These are phyloP conservation scores for Geopemphigus sp. DNA, from an alignment of 1,140 invertebrate genomes.

Conservation along the genomic window DNA sequence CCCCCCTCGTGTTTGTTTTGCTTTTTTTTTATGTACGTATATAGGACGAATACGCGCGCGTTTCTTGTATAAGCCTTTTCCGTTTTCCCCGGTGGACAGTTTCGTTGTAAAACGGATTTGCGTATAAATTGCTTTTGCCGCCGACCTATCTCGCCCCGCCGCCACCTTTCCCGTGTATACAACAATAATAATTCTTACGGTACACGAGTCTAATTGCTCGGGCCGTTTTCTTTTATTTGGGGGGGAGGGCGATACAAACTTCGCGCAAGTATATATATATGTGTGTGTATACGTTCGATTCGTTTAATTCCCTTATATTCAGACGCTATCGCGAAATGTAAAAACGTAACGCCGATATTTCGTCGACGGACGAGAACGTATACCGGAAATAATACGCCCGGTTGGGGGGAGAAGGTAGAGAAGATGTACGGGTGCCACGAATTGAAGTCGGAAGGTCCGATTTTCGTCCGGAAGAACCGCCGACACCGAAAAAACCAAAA, in stretches of 20 bases:
- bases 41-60: not conserved
- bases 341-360: too few relatives aligned
- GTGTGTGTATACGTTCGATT: conserved; percentile 4
- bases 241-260: not conserved
- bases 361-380: too few relatives aligned
- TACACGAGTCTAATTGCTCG: conserved; percentile 48
- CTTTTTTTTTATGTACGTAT: not conserved
- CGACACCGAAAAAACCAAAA: too few relatives aligned
- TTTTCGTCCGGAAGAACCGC: too few relatives aligned
- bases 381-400: too few relatives aligned
- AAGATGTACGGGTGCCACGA: too few relatives aligned
- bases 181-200: conserved; percentile 46
- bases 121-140: conserved; percentile 48
- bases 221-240: not conserved
- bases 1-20: conserved; percentile 11
- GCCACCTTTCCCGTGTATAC: conserved; percentile 13
- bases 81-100: conserved; percentile 49
- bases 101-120: conserved; percentile 49
- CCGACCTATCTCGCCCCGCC: conserved; percentile 18
- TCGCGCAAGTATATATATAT: too few relatives aligned
- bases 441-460: too few relatives aligned
- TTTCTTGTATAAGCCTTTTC: conserved; percentile 44
- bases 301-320: too few relatives aligned
- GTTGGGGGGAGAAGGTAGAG: too few relatives aligned
- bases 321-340: too few relatives aligned